Evolutionary conservation across 2,888 invertebrate genomes (phyloP).

Genomic region (Amphipoea lucens): DNA sequence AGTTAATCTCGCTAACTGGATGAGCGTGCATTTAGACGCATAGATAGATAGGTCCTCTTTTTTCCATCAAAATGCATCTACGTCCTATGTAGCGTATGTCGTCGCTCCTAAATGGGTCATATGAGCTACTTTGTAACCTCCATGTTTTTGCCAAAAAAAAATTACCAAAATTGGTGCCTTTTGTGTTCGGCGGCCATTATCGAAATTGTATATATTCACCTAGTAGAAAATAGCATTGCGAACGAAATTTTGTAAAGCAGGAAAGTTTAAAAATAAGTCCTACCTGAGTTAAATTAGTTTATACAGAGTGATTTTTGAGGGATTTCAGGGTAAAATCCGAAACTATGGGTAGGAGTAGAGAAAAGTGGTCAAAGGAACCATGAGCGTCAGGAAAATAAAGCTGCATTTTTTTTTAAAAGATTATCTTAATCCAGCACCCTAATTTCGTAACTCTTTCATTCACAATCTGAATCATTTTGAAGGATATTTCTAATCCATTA

Average conservation of each 20-base stretch:
- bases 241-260: background rate
- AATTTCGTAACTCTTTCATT: too few species aligned
- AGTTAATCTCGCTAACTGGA: constrained; percentile 65
- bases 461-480: too few species aligned
- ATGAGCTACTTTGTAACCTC: background rate
- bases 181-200: background rate
- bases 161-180: too few species aligned
- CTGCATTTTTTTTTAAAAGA: too few species aligned
- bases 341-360: background rate
- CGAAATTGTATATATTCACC: background rate
- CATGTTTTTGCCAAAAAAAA: background rate
- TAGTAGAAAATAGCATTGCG: background rate
- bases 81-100: background rate
- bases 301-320: background rate
- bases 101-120: background rate
- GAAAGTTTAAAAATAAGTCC: background rate
- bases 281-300: background rate
- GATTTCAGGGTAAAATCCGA: background rate
- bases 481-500: too few species aligned
- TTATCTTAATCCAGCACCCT: too few species aligned
- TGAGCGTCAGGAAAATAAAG: background rate
- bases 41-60: constrained; percentile 26
- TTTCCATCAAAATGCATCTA: constrained; percentile 9
- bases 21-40: constrained; percentile 55
- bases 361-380: background rate